Conservation (phyloP, 2,113 vertebrate species). For the Sigmodon hispidus region DNA sequence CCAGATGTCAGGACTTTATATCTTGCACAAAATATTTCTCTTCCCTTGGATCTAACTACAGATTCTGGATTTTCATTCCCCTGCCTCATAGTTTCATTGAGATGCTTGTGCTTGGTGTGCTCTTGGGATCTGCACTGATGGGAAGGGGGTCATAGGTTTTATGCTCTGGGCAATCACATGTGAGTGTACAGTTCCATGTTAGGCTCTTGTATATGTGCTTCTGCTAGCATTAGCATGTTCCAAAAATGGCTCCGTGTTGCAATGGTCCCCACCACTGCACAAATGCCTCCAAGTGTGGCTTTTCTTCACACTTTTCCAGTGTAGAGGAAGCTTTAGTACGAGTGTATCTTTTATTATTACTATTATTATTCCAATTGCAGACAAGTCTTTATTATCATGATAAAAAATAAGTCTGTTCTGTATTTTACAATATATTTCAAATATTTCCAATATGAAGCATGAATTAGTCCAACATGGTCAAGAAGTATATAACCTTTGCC, state of each 20-base stretch:
- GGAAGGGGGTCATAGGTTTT: not conserved
- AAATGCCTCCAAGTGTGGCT: conserved; percentile 69
- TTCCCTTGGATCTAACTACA: conserved; percentile 51
- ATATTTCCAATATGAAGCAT: conserved; percentile 97
- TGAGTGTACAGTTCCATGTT: conserved; percentile 52
- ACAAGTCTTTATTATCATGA: conserved; percentile 95
- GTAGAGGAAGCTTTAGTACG: conserved; percentile 84
- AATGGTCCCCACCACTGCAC: conserved; percentile 68
- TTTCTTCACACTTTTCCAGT: conserved; percentile 82
- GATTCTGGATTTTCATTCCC: conserved; percentile 64
- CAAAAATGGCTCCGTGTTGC: conserved; percentile 75
- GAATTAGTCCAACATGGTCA: conserved; percentile 92
- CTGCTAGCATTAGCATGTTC: conserved; percentile 77
- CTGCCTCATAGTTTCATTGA: conserved; percentile 73
- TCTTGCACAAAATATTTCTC: conserved; percentile 61
- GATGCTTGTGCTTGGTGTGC: conserved; percentile 61
- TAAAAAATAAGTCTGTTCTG: conserved; percentile 99
- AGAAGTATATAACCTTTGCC: conserved; percentile 84
- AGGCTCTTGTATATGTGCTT: conserved; percentile 74
- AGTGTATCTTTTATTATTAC: conserved; percentile 81
- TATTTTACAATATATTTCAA: conserved; percentile 99
- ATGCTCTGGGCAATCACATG: conserved; percentile 50
- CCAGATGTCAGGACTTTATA: conserved; percentile 70
- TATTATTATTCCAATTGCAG: conserved; percentile 87
- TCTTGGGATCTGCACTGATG: conserved; percentile 67